Conservation (phyloP, 64 coral and sea anemone species). For the Catalaphyllia jardinei region DNA sequence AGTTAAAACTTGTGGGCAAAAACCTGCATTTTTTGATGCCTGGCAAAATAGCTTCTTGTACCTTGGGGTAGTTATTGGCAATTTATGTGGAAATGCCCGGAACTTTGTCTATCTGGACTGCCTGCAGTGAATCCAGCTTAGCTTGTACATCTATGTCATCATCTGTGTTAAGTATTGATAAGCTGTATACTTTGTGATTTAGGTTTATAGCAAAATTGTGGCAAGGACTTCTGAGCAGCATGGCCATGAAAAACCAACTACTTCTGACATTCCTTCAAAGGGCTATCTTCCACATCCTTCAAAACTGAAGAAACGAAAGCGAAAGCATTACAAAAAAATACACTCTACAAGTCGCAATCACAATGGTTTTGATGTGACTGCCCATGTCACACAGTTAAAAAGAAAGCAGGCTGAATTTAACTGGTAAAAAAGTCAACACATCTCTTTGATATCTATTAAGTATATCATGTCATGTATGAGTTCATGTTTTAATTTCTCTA, state of each 20-base stretch:
- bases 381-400: conserved; percentile 56
- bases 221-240: background rate
- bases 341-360: background rate
- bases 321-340: background rate
- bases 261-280: background rate
- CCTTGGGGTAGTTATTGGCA: too few species aligned
- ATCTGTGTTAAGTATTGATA: too few species aligned
- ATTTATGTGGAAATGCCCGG: too few species aligned
- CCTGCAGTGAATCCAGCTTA: too few species aligned
- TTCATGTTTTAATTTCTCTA: too few species aligned
- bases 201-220: conserved; percentile 48
- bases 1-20: too few species aligned
- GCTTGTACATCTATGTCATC: too few species aligned
- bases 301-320: conserved; percentile 48
- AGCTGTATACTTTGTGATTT: background rate
- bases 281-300: conserved; percentile 58
- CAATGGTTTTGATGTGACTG: conserved; percentile 45
- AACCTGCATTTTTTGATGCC: too few species aligned
- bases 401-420: conserved; percentile 67
- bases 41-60: too few species aligned
- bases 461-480: too few species aligned
- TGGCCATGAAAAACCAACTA: background rate
- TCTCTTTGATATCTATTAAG: too few species aligned
- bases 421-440: conserved; percentile 31
- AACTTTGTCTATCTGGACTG: too few species aligned